Conservation (phyloP, 2,113 vertebrate genomes). For the Ibidorhyncha struthersii region DNA sequence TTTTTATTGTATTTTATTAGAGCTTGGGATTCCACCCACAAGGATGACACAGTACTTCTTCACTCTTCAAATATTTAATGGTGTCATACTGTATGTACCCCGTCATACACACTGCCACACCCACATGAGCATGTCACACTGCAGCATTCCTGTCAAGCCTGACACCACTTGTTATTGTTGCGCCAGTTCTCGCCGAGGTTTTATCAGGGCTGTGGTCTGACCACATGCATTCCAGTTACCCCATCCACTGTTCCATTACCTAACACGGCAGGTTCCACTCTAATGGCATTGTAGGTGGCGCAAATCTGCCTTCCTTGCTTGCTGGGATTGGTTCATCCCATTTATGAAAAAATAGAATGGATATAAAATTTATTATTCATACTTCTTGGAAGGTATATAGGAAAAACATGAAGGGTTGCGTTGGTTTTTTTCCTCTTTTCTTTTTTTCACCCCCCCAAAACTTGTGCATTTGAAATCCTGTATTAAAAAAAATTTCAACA, state of each 20-base stretch:
- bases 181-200: not conserved
- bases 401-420: not conserved
- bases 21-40: not conserved
- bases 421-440: not conserved
- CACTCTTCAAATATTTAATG: not conserved
- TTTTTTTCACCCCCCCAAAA: accelerated
- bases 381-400: not conserved
- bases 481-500: not conserved
- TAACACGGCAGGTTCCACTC: not conserved
- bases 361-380: not conserved
- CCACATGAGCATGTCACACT: not conserved
- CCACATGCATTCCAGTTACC: not conserved
- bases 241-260: not conserved
- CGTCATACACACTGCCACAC: not conserved
- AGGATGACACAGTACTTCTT: not conserved
- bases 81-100: too few relatives aligned
- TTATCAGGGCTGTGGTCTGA: not conserved
- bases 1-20: not conserved
- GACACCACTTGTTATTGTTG: accelerated
- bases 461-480: not conserved
- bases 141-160: not conserved
- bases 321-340: not conserved
- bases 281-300: not conserved
- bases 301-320: not conserved
- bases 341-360: not conserved